phyloP scores from a whole-genome alignment of 1,140 invertebrate species.

The Drosophila azteca region DNA sequence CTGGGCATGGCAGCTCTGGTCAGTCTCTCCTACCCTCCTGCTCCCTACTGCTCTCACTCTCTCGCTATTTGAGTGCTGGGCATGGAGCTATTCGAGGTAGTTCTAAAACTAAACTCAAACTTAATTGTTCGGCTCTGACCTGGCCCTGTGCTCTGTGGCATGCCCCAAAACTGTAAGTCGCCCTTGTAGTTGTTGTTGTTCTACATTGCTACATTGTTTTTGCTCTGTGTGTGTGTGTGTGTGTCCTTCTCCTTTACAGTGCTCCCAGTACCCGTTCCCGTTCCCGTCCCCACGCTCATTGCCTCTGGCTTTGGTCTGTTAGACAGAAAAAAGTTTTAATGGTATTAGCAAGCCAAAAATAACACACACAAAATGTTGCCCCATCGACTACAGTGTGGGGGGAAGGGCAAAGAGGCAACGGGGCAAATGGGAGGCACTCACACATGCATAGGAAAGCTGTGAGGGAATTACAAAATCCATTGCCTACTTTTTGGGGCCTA shows the following conservation, averaged over 20 bases:
- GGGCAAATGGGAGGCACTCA: neutral
- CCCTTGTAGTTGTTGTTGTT: conserved; percentile 32
- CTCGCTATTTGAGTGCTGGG: no score
- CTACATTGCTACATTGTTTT: conserved; percentile 1
- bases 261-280: no score
- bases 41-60: neutral
- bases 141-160: no score
- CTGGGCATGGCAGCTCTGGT: conserved; percentile 5
- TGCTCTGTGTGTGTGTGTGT: neutral
- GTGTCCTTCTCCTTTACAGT: no score
- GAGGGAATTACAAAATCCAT: conserved; percentile 41
- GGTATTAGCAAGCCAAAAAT: conserved; percentile 78
- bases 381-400: neutral
- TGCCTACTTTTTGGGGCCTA: conserved; percentile 50
- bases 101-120: conserved; percentile 6
- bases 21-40: no score
- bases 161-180: conserved; percentile 6
- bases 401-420: no score
- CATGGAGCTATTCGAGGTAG: no score
- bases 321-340: conserved; percentile 76
- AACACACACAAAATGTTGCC: conserved; percentile 62
- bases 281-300: neutral
- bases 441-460: conserved; percentile 18
- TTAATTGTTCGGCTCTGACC: conserved; percentile 40
- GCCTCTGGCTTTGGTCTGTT: conserved; percentile 63